These are phyloP conservation scores for Ectemnius continuus DNA, from an alignment of 2,888 invertebrate genomes.

Conservation along the genomic window DNA sequence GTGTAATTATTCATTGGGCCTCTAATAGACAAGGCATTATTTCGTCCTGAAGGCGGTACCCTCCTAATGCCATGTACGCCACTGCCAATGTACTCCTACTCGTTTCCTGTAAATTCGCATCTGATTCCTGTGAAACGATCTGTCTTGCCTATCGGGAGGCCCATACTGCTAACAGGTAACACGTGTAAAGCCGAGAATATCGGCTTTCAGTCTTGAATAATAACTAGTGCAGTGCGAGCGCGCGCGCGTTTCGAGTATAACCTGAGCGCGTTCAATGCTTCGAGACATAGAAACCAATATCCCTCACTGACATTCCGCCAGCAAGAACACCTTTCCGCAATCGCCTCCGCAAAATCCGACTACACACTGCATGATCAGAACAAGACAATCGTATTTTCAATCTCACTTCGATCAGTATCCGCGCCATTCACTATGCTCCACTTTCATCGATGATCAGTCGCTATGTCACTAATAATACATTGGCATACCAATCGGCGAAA, in stretches of 20 bases:
- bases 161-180: slow-evolving; percentile 58
- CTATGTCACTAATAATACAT: not conserved
- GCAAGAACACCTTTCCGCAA: slow-evolving; percentile 7
- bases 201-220: slow-evolving; percentile 57
- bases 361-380: not conserved
- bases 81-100: slow-evolving; percentile 49
- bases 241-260: slow-evolving; percentile 30
- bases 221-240: slow-evolving; percentile 39
- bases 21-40: slow-evolving; percentile 42
- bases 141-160: slow-evolving; percentile 59
- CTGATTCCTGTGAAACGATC: slow-evolving; percentile 52
- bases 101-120: slow-evolving; percentile 57
- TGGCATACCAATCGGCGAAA: not conserved
- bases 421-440: too few species aligned
- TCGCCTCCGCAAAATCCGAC: not conserved
- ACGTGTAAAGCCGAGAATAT: slow-evolving; percentile 56
- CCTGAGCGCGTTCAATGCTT: slow-evolving; percentile 31
- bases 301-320: slow-evolving; percentile 11
- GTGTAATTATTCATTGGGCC: slow-evolving; percentile 53
- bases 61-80: slow-evolving; percentile 34
- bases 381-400: not conserved
- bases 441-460: not conserved
- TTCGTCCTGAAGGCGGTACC: slow-evolving; percentile 38
- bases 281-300: slow-evolving; percentile 43
- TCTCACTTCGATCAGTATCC: too few species aligned